Evolutionary conservation across 2,113 vertebrate genomes (phyloP).

Genomic region (Harpagus bidentatus): DNA sequence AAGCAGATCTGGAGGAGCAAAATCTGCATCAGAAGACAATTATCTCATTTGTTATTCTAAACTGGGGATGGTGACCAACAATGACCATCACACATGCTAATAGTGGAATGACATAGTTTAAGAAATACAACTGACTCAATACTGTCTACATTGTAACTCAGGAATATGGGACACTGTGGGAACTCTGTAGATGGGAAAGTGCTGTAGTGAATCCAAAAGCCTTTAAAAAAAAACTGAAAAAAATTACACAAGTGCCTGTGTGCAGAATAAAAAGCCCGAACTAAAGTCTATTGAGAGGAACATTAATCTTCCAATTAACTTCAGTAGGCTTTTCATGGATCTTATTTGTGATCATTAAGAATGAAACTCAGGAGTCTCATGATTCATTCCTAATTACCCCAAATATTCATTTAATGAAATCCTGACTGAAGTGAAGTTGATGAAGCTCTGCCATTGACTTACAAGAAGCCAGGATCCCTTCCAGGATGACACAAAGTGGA

Average conservation of each 20-base stretch:
- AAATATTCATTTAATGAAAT: conserved; percentile 33
- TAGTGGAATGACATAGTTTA: not conserved
- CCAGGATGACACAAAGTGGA: not conserved
- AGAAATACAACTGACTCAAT: not conserved
- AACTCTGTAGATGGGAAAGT: not conserved
- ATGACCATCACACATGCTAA: not conserved
- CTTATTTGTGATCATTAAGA: conserved; percentile 7
- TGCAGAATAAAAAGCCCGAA: not conserved
- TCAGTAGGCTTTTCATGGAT: not conserved
- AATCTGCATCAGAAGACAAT: not conserved
- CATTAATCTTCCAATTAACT: conserved; percentile 9
- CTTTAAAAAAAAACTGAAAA: not conserved
- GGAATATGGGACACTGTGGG: not conserved
- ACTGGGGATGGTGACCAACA: not conserved
- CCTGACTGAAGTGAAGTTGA: not conserved
- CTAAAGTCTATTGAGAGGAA: not conserved
- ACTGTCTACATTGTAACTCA: not conserved
- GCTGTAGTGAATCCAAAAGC: not conserved
- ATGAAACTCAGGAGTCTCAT: not conserved
- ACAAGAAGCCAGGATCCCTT: not conserved
- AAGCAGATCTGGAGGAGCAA: not conserved
- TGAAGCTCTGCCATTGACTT: not conserved
- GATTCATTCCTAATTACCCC: conserved; percentile 16
- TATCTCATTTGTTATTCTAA: not conserved
- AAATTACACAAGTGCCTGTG: not conserved